Conservation (phyloP, 2,113 vertebrate species). For the Microtus richardsoni region DNA sequence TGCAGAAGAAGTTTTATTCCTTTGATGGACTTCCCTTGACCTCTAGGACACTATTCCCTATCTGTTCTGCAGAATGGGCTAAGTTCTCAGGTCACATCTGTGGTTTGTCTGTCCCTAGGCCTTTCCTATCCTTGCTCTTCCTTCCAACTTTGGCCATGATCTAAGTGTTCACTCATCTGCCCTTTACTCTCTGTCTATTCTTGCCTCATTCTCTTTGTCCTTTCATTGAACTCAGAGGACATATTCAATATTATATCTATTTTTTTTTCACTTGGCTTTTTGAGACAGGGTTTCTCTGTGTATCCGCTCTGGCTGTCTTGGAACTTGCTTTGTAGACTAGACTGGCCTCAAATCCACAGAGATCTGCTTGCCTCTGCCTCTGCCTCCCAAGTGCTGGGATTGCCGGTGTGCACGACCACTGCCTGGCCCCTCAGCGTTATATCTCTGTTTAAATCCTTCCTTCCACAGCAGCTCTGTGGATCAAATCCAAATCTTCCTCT, state of each 20-base stretch:
- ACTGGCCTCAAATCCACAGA: neutral
- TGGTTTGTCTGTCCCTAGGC: neutral
- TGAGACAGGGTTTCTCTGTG: neutral
- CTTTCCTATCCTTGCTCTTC: neutral
- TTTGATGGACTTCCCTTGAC: neutral
- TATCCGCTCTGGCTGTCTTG: neutral
- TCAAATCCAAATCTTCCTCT: neutral
- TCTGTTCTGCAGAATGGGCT: accelerated
- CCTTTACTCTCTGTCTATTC: neutral
- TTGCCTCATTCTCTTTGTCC: neutral
- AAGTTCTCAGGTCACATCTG: neutral
- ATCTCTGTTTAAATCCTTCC: neutral
- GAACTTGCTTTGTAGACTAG: neutral
- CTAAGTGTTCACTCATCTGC: no score
- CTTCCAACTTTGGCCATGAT: neutral
- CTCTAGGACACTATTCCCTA: neutral
- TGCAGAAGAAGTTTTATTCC: neutral
- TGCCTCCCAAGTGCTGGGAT: neutral
- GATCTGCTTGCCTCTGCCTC: neutral
- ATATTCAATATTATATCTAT: accelerated
- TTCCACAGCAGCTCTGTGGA: accelerated
- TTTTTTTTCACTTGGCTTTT: neutral
- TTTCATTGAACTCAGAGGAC: no score
- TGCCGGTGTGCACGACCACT: neutral
- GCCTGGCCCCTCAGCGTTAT: neutral